Percentiles rank a stretch among this genome's conserved stretches.
Evolutionary conservation across 2,113 vertebrate species (phyloP).

Genomic region (Ceyx melanurus): DNA sequence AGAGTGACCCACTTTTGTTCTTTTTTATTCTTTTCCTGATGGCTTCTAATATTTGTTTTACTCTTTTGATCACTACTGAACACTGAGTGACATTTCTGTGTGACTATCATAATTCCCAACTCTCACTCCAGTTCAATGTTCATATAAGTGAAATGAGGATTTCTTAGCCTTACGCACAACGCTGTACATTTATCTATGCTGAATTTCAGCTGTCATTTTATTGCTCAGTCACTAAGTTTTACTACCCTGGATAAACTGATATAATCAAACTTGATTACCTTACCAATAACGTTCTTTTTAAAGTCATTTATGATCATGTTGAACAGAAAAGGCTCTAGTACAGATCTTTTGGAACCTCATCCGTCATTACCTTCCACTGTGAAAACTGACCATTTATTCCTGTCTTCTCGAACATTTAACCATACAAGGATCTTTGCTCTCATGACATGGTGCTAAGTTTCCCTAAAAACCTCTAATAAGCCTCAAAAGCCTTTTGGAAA

Average conservation of each 20-base stretch:
- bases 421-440: not conserved
- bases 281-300: not conserved
- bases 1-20: not conserved
- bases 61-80: not conserved
- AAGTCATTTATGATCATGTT: not conserved
- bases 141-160: not conserved
- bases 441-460: not conserved
- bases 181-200: not conserved
- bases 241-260: conserved; percentile 33
- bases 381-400: not conserved
- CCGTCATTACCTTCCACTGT: not conserved
- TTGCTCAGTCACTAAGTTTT: conserved; percentile 44
- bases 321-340: not conserved
- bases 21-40: not conserved
- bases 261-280: conserved; percentile 21
- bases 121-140: not conserved
- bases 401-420: not conserved
- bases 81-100: not conserved
- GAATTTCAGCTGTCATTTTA: conserved; percentile 42
- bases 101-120: not conserved
- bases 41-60: conserved; percentile 1
- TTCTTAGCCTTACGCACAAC: not conserved
- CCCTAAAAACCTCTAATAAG: not conserved
- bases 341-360: not conserved
- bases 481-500: not conserved